phyloP scores from a whole-genome alignment of 2,797 vertebrate genomes.

The Coccyzus lansbergi region DNA sequence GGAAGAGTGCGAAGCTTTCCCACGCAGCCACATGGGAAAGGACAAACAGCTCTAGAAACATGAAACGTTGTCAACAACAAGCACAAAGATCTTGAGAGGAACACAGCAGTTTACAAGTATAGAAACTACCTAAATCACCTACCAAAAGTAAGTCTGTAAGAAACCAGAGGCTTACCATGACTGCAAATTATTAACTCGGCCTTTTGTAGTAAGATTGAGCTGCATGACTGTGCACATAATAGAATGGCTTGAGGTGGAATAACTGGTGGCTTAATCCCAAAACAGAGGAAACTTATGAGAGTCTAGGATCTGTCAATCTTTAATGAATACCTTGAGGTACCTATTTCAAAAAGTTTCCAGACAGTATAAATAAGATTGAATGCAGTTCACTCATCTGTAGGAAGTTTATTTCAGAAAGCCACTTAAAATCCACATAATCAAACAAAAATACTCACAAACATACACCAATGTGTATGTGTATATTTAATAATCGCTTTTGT shows the following conservation, averaged over 20 bases:
- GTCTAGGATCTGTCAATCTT: not conserved
- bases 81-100: not conserved
- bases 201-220: not conserved
- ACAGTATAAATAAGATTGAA: not conserved
- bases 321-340: not conserved
- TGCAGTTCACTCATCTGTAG: not conserved
- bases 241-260: not conserved
- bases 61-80: not conserved
- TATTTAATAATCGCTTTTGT: not conserved
- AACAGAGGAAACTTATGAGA: not conserved
- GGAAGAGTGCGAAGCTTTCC: not conserved
- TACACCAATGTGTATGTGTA: not conserved
- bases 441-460: not conserved
- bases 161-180: not conserved
- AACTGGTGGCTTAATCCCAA: not conserved
- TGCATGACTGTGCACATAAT: accelerated
- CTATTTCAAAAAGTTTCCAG: not conserved
- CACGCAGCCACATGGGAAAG: accelerated
- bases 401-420: not conserved
- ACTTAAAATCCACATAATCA: not conserved
- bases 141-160: not conserved
- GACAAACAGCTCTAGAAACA: not conserved
- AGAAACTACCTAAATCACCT: not conserved
- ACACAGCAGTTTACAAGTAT: not conserved
- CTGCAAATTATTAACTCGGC: not conserved